phyloP scores from a whole-genome alignment of 2,888 invertebrate genomes.

The Oscheius onirici region DNA sequence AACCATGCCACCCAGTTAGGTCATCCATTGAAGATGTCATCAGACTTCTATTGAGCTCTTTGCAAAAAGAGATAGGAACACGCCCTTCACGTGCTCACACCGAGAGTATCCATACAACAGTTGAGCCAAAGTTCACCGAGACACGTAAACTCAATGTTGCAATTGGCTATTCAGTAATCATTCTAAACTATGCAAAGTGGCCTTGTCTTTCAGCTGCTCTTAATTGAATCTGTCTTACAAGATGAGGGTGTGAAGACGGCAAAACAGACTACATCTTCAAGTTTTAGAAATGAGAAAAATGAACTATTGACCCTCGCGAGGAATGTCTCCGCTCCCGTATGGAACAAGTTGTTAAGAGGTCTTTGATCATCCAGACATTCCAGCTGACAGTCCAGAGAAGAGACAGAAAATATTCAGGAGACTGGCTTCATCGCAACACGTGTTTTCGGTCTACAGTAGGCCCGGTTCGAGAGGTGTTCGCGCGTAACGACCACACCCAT shows the following conservation, averaged over 20 bases:
- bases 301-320: not conserved
- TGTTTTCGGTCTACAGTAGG: conserved; percentile 30
- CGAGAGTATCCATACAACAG: no score
- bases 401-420: no score
- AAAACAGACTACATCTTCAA: conserved; percentile 9
- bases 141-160: not conserved
- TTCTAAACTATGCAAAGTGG: conserved; percentile 14
- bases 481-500: conserved; percentile 36
- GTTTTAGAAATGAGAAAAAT: not conserved
- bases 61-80: no score
- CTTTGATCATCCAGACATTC: conserved; percentile 9
- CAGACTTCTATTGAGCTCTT: no score
- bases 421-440: conserved; percentile 20
- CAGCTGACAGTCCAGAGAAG: conserved; percentile 2
- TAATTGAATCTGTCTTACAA: not conserved
- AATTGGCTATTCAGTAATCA: not conserved
- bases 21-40: no score
- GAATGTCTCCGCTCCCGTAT: not conserved
- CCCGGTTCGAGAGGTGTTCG: conserved; percentile 26
- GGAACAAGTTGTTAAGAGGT: not conserved
- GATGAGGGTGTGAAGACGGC: conserved; percentile 1
- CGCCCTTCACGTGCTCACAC: no score
- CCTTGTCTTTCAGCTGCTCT: conserved; percentile 11
- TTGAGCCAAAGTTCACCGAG: not conserved
- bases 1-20: no score